Conservation (phyloP, 2,797 vertebrate species). For the Linurgus olivaceus region DNA sequence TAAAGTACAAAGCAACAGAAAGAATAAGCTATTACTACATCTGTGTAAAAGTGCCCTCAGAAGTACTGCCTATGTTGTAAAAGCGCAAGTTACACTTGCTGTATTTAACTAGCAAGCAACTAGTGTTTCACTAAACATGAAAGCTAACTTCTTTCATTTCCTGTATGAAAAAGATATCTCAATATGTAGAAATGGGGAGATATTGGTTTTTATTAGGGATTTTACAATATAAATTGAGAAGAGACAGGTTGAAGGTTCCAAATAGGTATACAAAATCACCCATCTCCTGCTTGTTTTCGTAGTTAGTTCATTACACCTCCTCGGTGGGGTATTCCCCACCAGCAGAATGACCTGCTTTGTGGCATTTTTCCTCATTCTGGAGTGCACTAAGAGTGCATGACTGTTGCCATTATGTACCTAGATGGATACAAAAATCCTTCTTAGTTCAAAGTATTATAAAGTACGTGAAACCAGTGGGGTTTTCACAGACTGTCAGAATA, state of each 20-base stretch:
- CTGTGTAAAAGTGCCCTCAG: slow-evolving; percentile 40
- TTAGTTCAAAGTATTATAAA: slow-evolving; percentile 60
- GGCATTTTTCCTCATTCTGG: slow-evolving; percentile 71
- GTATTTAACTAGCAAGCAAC: slow-evolving; percentile 29
- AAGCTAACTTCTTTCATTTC: slow-evolving; percentile 21
- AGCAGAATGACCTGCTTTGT: slow-evolving; percentile 72
- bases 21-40: slow-evolving; percentile 20
- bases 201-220: not conserved
- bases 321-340: slow-evolving; percentile 73
- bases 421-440: slow-evolving; percentile 73
- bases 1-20: slow-evolving; percentile 66
- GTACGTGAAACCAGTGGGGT: slow-evolving; percentile 11
- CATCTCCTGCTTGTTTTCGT: slow-evolving; percentile 67
- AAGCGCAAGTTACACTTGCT: slow-evolving; percentile 36
- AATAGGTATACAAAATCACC: slow-evolving; percentile 40
- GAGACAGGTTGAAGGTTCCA: slow-evolving; percentile 64
- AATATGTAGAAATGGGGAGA: slow-evolving; percentile 32
- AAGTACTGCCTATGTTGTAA: slow-evolving; percentile 29
- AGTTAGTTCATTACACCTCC: slow-evolving; percentile 68
- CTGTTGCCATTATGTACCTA: slow-evolving; percentile 74
- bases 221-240: slow-evolving; percentile 42
- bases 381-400: slow-evolving; percentile 72
- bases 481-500: slow-evolving; percentile 60
- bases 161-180: slow-evolving; percentile 63
- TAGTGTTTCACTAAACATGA: not conserved